phyloP scores from a whole-genome alignment of 2,888 invertebrate species.

The Psylliodes chrysocephalus region DNA sequence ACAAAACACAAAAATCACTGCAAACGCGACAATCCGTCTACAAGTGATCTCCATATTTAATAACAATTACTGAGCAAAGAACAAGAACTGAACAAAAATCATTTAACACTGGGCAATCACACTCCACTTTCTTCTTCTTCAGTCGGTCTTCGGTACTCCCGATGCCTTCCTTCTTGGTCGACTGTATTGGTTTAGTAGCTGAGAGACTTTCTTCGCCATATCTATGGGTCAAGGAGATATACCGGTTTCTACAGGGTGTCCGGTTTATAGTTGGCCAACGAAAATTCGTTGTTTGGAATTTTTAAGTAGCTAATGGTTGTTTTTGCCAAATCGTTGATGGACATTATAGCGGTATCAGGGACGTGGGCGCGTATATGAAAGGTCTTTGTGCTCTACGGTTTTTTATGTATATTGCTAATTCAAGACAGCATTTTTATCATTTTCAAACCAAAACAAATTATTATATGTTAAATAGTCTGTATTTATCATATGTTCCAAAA shows the following conservation, averaged over 20 bases:
- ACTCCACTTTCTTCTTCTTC: conserved; percentile 51
- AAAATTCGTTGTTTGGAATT: too few species aligned
- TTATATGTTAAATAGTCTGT: too few species aligned
- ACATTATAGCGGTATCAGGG: too few species aligned
- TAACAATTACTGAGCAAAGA: conserved; percentile 46
- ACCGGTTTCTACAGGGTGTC: conserved; percentile 45
- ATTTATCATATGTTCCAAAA: too few species aligned
- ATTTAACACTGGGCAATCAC: conserved; percentile 37
- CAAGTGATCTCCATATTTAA: conserved; percentile 42
- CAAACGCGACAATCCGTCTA: conserved; percentile 34
- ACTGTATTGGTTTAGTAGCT: conserved; percentile 49
- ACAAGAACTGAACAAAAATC: conserved; percentile 32
- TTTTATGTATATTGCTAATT: too few species aligned
- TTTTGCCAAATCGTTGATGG: too few species aligned
- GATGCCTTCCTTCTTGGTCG: conserved; percentile 48
- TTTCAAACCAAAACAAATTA: too few species aligned
- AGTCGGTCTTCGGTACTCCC: too few species aligned
- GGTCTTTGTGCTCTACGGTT: too few species aligned
- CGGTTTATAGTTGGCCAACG: background rate
- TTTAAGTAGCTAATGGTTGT: too few species aligned
- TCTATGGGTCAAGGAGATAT: conserved; percentile 54
- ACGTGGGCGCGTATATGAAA: too few species aligned
- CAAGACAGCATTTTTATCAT: too few species aligned
- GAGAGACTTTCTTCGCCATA: conserved; percentile 52
- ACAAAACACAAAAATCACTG: conserved; percentile 44